Evolutionary conservation across 2,797 vertebrate genomes (phyloP).

Genomic region (Propithecus deckenii): DNA sequence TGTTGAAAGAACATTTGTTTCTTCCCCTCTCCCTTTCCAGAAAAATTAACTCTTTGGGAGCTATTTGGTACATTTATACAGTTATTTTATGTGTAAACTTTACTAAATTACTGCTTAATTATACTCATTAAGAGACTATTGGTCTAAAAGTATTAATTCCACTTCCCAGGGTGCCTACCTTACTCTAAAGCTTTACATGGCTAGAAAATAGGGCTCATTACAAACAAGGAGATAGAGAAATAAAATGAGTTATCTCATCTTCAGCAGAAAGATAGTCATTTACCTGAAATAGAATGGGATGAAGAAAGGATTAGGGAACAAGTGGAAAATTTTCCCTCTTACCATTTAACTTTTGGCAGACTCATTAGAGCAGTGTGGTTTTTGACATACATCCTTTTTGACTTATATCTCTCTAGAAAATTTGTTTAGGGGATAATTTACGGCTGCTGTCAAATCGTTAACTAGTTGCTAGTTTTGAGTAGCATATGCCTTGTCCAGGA

Average conservation of each 20-base stretch:
- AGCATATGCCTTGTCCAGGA: background rate
- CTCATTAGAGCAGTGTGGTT: background rate
- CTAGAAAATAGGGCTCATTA: background rate
- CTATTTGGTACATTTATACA: background rate
- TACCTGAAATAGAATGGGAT: background rate
- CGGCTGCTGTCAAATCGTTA: background rate
- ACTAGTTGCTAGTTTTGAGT: background rate
- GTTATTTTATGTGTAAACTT: background rate
- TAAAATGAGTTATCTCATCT: background rate
- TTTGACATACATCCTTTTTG: background rate
- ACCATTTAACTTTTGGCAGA: background rate
- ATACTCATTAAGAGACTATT: background rate
- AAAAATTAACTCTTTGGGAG: background rate
- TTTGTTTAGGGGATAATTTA: background rate
- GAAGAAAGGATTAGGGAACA: background rate
- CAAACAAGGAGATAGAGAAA: background rate
- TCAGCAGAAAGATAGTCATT: background rate
- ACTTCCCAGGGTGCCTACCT: background rate
- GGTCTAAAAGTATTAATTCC: slow-evolving; percentile 2
- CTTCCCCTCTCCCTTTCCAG: background rate
- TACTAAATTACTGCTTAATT: background rate
- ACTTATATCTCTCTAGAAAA: slow-evolving; percentile 6
- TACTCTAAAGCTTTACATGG: background rate
- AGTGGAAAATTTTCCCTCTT: background rate
- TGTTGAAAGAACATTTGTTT: background rate